Percentiles rank a stretch among this genome's conserved stretches.
phyloP scores from a whole-genome alignment of 2,797 vertebrate species.

The Synanceia verrucosa region DNA sequence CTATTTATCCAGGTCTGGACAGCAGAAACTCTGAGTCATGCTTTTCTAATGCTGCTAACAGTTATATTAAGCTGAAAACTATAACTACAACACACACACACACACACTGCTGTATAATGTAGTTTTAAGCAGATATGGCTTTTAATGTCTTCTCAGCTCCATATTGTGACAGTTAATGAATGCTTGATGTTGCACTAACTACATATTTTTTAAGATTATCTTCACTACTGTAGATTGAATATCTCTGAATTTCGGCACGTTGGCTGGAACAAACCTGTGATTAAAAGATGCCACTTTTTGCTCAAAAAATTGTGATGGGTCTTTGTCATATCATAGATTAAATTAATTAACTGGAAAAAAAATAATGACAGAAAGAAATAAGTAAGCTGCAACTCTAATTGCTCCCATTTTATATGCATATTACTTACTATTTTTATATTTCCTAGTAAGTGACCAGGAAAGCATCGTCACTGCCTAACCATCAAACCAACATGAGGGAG shows the following conservation, averaged over 20 bases:
- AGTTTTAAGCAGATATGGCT: background rate
- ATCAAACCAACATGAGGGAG: slow-evolving; percentile 16
- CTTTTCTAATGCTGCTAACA: slow-evolving; percentile 1
- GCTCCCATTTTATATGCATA: background rate
- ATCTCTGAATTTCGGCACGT: background rate
- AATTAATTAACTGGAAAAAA: background rate
- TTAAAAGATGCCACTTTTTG: background rate
- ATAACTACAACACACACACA: background rate
- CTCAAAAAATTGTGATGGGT: background rate
- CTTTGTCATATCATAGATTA: background rate
- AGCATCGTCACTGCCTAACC: slow-evolving; percentile 32
- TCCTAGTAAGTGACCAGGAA: slow-evolving; percentile 2
- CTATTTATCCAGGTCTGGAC: slow-evolving; percentile 7
- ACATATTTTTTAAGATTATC: too few relatives aligned
- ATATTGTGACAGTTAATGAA: background rate
- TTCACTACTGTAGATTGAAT: background rate
- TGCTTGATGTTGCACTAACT: background rate
- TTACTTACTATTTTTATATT: slow-evolving; percentile 6
- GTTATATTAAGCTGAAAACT: too few relatives aligned
- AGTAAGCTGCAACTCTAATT: background rate
- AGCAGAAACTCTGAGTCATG: slow-evolving; percentile 1
- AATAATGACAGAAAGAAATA: background rate
- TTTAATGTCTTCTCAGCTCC: background rate
- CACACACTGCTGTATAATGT: too few relatives aligned
- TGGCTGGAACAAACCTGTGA: background rate